Percentiles rank a stretch among this genome's conserved stretches.
Conservation (phyloP, 2,888 invertebrate species). For the Thalpophila matura region DNA sequence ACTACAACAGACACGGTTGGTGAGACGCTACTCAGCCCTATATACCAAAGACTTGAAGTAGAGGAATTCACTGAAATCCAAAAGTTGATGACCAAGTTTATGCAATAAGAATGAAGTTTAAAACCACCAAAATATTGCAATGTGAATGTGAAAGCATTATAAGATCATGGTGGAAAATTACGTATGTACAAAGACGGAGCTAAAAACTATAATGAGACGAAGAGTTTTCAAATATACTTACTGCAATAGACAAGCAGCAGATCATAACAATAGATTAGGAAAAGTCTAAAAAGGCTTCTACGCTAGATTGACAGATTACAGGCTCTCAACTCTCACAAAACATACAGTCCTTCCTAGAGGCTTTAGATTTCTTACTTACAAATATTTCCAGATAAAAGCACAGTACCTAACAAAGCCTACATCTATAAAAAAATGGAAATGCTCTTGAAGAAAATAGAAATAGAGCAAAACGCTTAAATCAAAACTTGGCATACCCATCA, state of each 20-base stretch:
- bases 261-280: conserved; percentile 18
- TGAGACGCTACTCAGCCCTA: background rate
- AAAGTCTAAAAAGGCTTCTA: background rate
- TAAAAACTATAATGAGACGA: conserved; percentile 1
- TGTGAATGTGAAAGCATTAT: conserved; percentile 6
- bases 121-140: conserved; percentile 1
- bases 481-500: conserved; percentile 22
- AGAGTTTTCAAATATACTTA: conserved; percentile 3
- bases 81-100: conserved; percentile 3
- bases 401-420: background rate
- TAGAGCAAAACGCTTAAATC: conserved; percentile 19
- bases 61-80: background rate
- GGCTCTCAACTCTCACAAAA: background rate
- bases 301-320: conserved; percentile 6
- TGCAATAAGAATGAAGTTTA: background rate
- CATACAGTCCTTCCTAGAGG: background rate
- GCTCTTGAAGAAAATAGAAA: conserved; percentile 12
- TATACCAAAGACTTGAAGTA: conserved; percentile 1
- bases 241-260: too few species aligned
- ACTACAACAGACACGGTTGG: background rate
- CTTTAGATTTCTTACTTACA: background rate
- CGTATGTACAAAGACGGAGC: conserved; percentile 9
- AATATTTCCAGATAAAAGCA: conserved; percentile 6
- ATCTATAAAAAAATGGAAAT: background rate
- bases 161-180: background rate